Conservation (phyloP, 2,113 vertebrate species). For the Aphelocoma coerulescens region DNA sequence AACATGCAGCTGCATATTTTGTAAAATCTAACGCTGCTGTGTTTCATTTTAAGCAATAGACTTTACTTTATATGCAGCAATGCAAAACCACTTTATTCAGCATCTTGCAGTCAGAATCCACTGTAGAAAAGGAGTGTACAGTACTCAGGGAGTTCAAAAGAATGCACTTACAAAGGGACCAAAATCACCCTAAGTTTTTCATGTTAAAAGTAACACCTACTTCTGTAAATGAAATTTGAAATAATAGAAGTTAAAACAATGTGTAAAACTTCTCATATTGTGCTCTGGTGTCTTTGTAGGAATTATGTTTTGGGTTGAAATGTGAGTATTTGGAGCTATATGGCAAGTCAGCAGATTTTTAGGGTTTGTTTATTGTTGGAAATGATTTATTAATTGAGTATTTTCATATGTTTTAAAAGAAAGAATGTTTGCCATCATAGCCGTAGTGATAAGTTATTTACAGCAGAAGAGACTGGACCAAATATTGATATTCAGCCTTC, state of each 20-base stretch:
- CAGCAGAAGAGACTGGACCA: neutral
- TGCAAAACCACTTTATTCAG: neutral
- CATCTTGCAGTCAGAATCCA: conserved; percentile 37
- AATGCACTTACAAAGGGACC: conserved; percentile 53
- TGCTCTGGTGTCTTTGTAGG: neutral
- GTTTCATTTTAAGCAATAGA: neutral
- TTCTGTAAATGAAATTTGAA: conserved; percentile 2
- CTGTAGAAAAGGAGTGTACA: conserved; percentile 47
- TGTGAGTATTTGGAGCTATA: neutral
- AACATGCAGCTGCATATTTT: neutral
- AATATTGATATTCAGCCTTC: neutral
- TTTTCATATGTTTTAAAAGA: neutral
- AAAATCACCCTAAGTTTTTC: conserved; percentile 20
- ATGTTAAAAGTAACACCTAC: neutral
- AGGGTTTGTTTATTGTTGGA: neutral
- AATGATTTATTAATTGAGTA: neutral
- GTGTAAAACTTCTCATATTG: neutral
- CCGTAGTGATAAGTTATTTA: neutral
- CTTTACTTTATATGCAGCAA: neutral
- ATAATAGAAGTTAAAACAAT: neutral
- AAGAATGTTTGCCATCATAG: neutral
- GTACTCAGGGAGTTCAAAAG: conserved; percentile 56
- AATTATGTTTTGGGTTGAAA: neutral
- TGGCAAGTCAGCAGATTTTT: neutral
- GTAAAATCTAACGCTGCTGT: neutral